Percentiles rank a stretch among this genome's conserved stretches.
Conservation (phyloP, 2,888 invertebrate genomes). For the Parnassius glacialis region DNA sequence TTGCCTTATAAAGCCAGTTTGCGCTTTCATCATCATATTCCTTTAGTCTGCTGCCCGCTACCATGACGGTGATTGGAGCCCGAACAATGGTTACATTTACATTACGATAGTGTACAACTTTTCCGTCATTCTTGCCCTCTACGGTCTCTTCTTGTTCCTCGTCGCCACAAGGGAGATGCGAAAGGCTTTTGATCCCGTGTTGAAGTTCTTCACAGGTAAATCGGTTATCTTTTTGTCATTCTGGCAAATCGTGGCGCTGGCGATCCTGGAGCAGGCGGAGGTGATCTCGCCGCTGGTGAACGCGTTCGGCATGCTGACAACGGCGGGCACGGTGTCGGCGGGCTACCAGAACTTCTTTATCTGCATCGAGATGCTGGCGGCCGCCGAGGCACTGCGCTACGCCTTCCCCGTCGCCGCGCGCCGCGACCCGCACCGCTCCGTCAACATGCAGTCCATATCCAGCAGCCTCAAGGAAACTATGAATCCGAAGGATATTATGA, state of each 20-base stretch:
- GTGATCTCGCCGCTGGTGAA: slow-evolving; percentile 95
- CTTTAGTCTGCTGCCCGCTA: slow-evolving; percentile 95
- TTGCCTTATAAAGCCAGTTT: slow-evolving; percentile 98
- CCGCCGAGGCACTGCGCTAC: slow-evolving; percentile 96
- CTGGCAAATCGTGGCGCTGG: slow-evolving; percentile 99
- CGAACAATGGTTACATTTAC: slow-evolving; percentile 97
- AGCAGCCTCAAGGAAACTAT: slow-evolving; percentile 99
- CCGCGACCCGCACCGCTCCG: slow-evolving; percentile 93
- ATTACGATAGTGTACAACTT: slow-evolving; percentile 99
- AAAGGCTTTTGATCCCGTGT: slow-evolving; percentile 98
- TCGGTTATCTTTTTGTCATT: slow-evolving; percentile 99
- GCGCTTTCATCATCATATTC: slow-evolving; percentile 98
- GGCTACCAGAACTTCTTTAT: slow-evolving; percentile 99
- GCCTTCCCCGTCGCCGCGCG: slow-evolving; percentile 96
- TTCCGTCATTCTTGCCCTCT: slow-evolving; percentile 97
- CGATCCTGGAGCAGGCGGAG: slow-evolving; percentile 97
- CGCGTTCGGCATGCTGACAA: slow-evolving; percentile 87
- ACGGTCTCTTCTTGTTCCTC: slow-evolving; percentile 98
- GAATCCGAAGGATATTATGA: slow-evolving; percentile 99
- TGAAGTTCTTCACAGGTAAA: slow-evolving; percentile 99
- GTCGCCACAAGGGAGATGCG: slow-evolving; percentile 98
- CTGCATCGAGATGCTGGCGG: slow-evolving; percentile 99
- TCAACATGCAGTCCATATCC: slow-evolving; percentile 99
- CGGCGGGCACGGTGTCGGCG: slow-evolving; percentile 97
- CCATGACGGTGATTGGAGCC: slow-evolving; percentile 99